phyloP scores from a whole-genome alignment of 2,888 invertebrate species.

The Bombylius discolor region DNA sequence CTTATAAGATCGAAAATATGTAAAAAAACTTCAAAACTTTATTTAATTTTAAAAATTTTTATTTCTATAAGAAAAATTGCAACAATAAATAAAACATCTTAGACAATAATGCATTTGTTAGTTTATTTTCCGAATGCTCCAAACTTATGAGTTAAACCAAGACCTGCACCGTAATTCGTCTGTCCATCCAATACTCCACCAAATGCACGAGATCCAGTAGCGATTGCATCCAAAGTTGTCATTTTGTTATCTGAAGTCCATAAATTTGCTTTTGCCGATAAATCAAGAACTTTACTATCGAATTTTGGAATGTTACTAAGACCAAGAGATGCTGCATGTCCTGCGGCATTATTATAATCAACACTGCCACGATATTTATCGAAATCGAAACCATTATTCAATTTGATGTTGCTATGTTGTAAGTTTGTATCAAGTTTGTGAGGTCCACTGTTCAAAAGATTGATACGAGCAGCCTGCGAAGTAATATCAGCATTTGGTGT shows the following conservation, averaged over 20 bases:
- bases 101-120: no score
- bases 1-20: no score
- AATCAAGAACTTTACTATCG: slow-evolving; percentile 20
- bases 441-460: slow-evolving; percentile 19
- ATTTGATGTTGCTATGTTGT: slow-evolving; percentile 19
- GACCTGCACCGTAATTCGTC: slow-evolving; percentile 17
- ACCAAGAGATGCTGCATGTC: slow-evolving; percentile 21
- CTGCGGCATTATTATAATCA: slow-evolving; percentile 19
- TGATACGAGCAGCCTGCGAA: slow-evolving; percentile 18
- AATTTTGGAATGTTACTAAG: slow-evolving; percentile 21
- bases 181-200: slow-evolving; percentile 19
- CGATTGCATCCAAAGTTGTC: slow-evolving; percentile 22
- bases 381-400: slow-evolving; percentile 19
- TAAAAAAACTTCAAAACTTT: no score
- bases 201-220: slow-evolving; percentile 20
- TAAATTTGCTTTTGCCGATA: slow-evolving; percentile 22
- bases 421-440: slow-evolving; percentile 20
- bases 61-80: no score
- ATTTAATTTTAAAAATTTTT: no score
- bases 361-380: slow-evolving; percentile 24
- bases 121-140: no score
- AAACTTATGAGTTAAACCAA: slow-evolving; percentile 20
- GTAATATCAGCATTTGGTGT: slow-evolving; percentile 19
- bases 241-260: slow-evolving; percentile 20
- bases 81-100: no score